Evolutionary conservation across 2,797 vertebrate genomes (phyloP), one percentile per base, ranked within the genome.

Genomic region (Synanceia verrucosa): DNA sequence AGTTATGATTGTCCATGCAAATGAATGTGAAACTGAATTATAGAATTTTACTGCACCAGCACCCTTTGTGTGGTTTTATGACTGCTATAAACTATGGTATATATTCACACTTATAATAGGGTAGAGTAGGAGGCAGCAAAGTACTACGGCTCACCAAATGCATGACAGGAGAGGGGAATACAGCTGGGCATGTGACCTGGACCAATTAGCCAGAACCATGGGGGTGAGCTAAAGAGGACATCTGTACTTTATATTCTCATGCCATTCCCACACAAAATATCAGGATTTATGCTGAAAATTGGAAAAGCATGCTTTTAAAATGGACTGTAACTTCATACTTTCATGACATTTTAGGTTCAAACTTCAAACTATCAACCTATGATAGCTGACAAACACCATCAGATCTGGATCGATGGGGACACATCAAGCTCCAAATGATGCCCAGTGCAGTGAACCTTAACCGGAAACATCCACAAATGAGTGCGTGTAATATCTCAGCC

Each of bases 1-100:
- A 83, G 46, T 81, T 79, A 76, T 65, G 44, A 75, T 65, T 71
- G 52, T 68, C 52, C 65, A 69, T 79, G 66, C 62, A 83, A 86
- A 87, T 84, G 26, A 76, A 85, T 61, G 43, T 70, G 51, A 61
- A 59, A 53, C 51, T 81, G 76, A 86, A 71, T 90, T 69, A 89
- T 63, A 26, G 24, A 47, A 52, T 64, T 71, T 74, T 31, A 70
- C 69, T 72, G 66, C 60, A 56, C 28, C 64, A 60, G 47, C 33
- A 65, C 34, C 41, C 73, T 81, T 78, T 81, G 72, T 65, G 53
- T 39, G 50, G 24, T 80, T 85, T 89, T 87, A 90, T 78, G 78
- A 73, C 21, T 1, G 33, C 73, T 78, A 55, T 86, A 85, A 88
- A 89, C 71, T 34, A 65, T 21, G 57, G 44, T 46, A 44, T 29